Evolutionary conservation across 2,888 invertebrate genomes (phyloP), one percentile per base, ranked within the genome.

Genomic region (Euphydryas editha): DNA sequence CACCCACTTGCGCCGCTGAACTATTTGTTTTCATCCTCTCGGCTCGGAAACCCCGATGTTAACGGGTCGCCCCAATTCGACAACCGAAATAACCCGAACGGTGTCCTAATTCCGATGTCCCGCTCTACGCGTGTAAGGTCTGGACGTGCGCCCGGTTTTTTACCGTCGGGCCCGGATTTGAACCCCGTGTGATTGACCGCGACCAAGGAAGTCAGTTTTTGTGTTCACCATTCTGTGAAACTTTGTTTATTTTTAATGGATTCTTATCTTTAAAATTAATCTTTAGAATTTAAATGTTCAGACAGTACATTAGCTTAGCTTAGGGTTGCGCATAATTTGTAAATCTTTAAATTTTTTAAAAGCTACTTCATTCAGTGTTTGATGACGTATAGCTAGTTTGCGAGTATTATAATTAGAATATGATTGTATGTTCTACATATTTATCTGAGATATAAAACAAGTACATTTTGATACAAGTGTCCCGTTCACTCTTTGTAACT

Each of bases 1-100:
- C 82, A 82, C 77, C 79, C 75, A 71, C 71, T 78, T 75, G 36
- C 78, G 8, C 15, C 15, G 21, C 80, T 75, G 74, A 81, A 81
- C 82, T 85, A 84, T 85, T 85, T 85, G 85, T 85, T 88, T 83
- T 82, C 83, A 83, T 80, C 80, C 78, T 77, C 76, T 73, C 77
- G 80, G 80, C 78, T 85, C 77, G 79, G 81, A 85, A 87, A 85
- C 87, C 86, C 81, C 84, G 84, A 87, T 86, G 87, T 85, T 86
- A 88, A 87, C 87, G 83, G 84, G 83, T 81, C 84, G 90, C 81
- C 86, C 89, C 83, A 90, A 87, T 90, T 92, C 83, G 81, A 81
- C 79, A 78, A 84, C 88, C 82, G 81, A 91, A 91, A 92, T 92
- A 91, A 87, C 81, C 73, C 79, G 83, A 80, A 77, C 81, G 78